Percentiles rank a stretch among this genome's conserved stretches.
Conservation (phyloP, 1,140 invertebrate species). For the Nylanderia fulva region DNA sequence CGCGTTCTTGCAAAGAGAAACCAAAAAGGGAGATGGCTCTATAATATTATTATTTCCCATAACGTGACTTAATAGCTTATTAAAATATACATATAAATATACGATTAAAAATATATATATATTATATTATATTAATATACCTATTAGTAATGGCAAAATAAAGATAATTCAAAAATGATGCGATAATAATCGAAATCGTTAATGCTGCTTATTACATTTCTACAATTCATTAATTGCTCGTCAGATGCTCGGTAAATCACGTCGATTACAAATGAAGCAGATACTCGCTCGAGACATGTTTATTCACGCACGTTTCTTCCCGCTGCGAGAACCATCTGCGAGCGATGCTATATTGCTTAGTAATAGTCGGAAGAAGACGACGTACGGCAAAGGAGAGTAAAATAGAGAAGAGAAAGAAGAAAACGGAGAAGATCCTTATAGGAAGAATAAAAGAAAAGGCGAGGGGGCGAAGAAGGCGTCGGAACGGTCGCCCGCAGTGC, state of each 20-base stretch:
- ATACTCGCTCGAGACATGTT: constrained; percentile 34
- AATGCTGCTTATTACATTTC: neutral
- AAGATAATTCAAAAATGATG: neutral
- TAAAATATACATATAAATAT: too few relatives aligned
- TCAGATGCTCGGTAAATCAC: neutral
- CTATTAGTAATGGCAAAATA: neutral
- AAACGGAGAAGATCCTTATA: constrained; percentile 24
- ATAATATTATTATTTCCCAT: too few relatives aligned
- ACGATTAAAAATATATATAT: neutral
- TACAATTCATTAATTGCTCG: neutral
- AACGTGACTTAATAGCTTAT: neutral
- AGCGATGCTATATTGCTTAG: too few relatives aligned
- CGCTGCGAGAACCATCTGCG: too few relatives aligned
- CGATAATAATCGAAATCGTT: neutral
- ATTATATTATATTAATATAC: neutral
- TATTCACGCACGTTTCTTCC: constrained; percentile 35
- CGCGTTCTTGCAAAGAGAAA: too few relatives aligned
- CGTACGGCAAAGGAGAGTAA: constrained; percentile 8
- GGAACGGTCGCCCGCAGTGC: constrained; percentile 84
- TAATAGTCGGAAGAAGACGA: constrained; percentile 7
- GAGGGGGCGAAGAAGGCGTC: constrained; percentile 80
- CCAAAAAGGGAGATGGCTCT: too few relatives aligned
- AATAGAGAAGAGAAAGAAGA: constrained; percentile 37
- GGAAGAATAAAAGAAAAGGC: constrained; percentile 65
- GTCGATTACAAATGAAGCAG: constrained; percentile 39